These are phyloP conservation scores for Pseudachorutes palmiensis DNA, from an alignment of 1,140 invertebrate genomes.

Conservation along the genomic window DNA sequence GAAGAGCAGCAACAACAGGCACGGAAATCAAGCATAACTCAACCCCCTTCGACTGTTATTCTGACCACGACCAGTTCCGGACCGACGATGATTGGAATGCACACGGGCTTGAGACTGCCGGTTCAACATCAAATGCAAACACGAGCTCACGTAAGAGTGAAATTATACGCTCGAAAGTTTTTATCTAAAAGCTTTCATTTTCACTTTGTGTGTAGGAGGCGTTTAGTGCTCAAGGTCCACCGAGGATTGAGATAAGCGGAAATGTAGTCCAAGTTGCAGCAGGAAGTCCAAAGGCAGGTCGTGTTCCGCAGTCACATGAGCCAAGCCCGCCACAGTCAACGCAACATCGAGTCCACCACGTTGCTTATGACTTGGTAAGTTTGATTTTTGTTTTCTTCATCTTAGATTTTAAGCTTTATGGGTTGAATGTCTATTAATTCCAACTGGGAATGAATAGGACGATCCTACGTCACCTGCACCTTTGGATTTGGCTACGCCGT, in stretches of 20 bases:
- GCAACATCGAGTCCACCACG: conserved; percentile 30
- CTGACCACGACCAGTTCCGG: conserved; percentile 14
- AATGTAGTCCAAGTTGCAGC: conserved; percentile 23
- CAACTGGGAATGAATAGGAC: conserved; percentile 13
- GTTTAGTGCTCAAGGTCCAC: conserved; percentile 23
- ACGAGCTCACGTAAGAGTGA: conserved; percentile 2
- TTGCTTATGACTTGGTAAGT: conserved; percentile 33
- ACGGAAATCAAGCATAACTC: conserved; percentile 24
- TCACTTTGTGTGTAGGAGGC: conserved; percentile 15
- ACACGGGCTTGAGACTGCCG: background rate
- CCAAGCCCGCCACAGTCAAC: conserved; percentile 24
- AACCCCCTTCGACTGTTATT: conserved; percentile 17
- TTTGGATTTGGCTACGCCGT: conserved; percentile 31
- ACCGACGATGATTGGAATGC: conserved; percentile 16
- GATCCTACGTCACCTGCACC: conserved; percentile 17
- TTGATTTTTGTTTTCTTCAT: background rate
- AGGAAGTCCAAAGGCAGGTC: conserved; percentile 37
- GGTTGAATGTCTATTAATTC: background rate
- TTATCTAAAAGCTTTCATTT: background rate
- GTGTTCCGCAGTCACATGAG: conserved; percentile 31
- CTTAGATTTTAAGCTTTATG: conserved; percentile 2
- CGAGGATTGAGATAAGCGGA: conserved; percentile 29
- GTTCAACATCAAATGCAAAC: background rate
- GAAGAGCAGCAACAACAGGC: conserved; percentile 21
- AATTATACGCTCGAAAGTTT: background rate